Evolutionary conservation across 2,797 vertebrate species (phyloP).

Genomic region (Coreius guichenoti): DNA sequence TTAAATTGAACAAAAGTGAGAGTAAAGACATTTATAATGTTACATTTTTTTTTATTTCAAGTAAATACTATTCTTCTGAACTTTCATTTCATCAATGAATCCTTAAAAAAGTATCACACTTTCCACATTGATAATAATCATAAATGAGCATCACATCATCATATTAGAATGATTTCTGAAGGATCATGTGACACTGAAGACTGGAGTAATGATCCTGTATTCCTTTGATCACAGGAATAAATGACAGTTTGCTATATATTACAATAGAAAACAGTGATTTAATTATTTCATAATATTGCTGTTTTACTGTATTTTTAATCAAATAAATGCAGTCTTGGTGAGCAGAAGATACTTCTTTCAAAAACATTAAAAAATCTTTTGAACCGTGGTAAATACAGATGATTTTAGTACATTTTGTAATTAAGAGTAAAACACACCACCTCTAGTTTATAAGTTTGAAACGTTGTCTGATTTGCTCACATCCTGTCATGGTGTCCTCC

Average conservation of each 20-base stretch:
- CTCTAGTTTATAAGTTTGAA: background rate
- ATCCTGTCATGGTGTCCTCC: slow-evolving; percentile 57
- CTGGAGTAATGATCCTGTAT: background rate
- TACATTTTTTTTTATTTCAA: too few species aligned
- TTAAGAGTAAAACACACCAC: background rate
- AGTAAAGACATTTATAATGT: background rate
- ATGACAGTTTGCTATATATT: background rate
- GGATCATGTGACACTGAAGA: background rate
- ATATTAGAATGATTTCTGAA: background rate
- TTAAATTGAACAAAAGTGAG: background rate
- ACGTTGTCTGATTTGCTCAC: background rate
- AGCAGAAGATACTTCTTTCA: background rate
- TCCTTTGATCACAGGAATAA: background rate
- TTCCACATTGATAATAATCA: background rate
- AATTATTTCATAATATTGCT: background rate
- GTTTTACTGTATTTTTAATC: background rate
- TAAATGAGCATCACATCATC: background rate
- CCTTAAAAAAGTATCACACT: background rate
- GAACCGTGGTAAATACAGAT: background rate
- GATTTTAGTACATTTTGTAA: background rate
- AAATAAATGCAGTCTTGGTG: background rate
- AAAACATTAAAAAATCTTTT: background rate
- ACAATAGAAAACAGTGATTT: too few species aligned
- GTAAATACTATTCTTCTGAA: too few species aligned
- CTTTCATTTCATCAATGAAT: background rate